Evolutionary conservation across 2,113 vertebrate genomes (phyloP), one percentile per base, ranked within the genome.

Genomic region (Nematolebias whitei): DNA sequence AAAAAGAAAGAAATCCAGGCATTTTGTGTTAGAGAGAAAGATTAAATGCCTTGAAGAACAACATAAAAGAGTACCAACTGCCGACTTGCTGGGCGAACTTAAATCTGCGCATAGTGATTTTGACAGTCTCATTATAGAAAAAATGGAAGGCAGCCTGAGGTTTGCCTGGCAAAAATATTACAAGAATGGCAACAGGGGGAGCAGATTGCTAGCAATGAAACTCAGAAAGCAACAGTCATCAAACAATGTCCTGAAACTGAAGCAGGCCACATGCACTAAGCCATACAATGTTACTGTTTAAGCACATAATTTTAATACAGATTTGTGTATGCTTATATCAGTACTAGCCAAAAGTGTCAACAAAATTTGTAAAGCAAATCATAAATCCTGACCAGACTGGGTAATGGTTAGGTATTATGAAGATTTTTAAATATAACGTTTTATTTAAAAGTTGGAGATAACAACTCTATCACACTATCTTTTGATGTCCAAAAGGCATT

Each of bases 151-250:
- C 12, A 16, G 13, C 15, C 13, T 43, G 14, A 43, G 41, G 14
- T 43, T 43, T 13, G 16, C 14, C 41, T 4, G 16, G 3, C 41
- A 43, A 43, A 43, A 43, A 16, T 43, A 14, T 16, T 43, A 43
- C 16, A 14, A 43, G 3, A 43, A 43, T 16, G 41, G 41, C 12
- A 60, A 60, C 12, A 24, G 26, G 15, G 50, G 20, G 2, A 53
- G 48, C 1, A 58, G 13, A 45, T 3, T 59, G 1, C n/a, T 45
- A 20, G 53, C 24, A 4, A 52, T 53, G 1, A 16, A 14, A 48
- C 45, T 62, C 3, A 50, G 18, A 5, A 72, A 65, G 14, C 39
- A 52, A 16, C 38, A 19, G n/a, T 48, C 45, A 7, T 48, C 45
- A 18, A 44, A 44, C 18, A 22, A n/a, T 2, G n/a, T 51, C 10